Conservation (phyloP, 2,888 invertebrate genomes). For the Meandrusa payeni region DNA sequence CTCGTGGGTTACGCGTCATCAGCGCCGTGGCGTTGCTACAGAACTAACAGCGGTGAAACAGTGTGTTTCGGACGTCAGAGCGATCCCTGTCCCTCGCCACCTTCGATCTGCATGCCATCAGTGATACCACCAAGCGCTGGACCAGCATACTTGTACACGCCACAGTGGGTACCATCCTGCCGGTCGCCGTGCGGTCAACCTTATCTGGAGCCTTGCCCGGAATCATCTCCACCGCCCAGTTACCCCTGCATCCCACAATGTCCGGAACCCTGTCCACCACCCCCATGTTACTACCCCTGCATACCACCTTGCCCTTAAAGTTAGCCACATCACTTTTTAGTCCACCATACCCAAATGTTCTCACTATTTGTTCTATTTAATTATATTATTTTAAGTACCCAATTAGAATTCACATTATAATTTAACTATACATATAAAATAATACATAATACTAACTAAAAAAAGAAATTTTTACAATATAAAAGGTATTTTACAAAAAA, state of each 20-base stretch:
- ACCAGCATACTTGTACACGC: slow-evolving; percentile 45
- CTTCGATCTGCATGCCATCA: slow-evolving; percentile 39
- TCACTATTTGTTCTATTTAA: too few relatives aligned
- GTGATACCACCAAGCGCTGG: slow-evolving; percentile 43
- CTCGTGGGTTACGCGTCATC: not conserved
- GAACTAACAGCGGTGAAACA: slow-evolving; percentile 39
- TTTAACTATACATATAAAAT: too few relatives aligned
- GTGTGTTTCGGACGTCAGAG: slow-evolving; percentile 45
- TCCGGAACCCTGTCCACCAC: slow-evolving; percentile 20
- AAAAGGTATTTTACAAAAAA: too few relatives aligned
- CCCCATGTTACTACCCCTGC: slow-evolving; percentile 23
- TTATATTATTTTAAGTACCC: too few relatives aligned
- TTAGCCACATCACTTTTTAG: too few relatives aligned
- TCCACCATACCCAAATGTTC: too few relatives aligned
- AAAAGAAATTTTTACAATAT: too few relatives aligned
- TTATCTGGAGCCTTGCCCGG: too few relatives aligned
- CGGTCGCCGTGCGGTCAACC: too few relatives aligned
- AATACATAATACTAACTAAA: too few relatives aligned
- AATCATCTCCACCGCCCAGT: not conserved
- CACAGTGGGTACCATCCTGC: slow-evolving; percentile 16
- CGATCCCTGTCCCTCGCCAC: slow-evolving; percentile 41
- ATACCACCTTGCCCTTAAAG: not conserved
- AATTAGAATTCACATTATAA: too few relatives aligned
- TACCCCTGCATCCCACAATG: slow-evolving; percentile 9
- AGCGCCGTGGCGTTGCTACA: too few relatives aligned